Percentiles rank a stretch among this genome's conserved stretches.
phyloP scores from a whole-genome alignment of 2,797 vertebrate genomes.

The Rhincodon typus region DNA sequence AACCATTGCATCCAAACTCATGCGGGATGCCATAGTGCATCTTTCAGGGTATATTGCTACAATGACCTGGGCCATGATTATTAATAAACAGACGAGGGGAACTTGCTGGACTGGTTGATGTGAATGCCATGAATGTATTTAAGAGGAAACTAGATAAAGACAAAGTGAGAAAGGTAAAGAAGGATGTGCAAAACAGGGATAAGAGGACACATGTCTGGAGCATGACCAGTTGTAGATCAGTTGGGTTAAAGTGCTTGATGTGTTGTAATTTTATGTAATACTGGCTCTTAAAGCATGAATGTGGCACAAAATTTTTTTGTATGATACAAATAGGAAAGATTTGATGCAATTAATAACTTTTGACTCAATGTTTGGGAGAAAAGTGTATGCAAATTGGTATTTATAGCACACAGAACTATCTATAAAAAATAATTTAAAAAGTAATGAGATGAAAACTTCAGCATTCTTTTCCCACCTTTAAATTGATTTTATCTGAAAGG shows the following conservation, averaged over 20 bases:
- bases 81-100: background rate
- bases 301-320: background rate
- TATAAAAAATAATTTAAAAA: background rate
- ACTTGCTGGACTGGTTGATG: background rate
- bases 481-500: background rate
- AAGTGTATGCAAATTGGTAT: background rate
- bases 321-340: background rate
- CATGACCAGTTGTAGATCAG: background rate
- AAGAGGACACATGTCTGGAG: no score
- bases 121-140: background rate
- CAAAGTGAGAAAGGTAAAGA: background rate
- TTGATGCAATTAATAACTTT: background rate
- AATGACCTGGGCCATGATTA: background rate
- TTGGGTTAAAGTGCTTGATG: background rate
- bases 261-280: background rate
- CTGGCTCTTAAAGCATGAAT: background rate
- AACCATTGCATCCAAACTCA: no score
- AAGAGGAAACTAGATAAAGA: background rate
- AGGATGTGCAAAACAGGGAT: background rate
- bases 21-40: no score
- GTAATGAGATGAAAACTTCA: background rate
- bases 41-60: no score
- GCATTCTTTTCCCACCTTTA: background rate
- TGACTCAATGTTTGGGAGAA: background rate
- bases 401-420: background rate